phyloP scores from a whole-genome alignment of 1,140 invertebrate genomes.

The Tenebrio molitor region DNA sequence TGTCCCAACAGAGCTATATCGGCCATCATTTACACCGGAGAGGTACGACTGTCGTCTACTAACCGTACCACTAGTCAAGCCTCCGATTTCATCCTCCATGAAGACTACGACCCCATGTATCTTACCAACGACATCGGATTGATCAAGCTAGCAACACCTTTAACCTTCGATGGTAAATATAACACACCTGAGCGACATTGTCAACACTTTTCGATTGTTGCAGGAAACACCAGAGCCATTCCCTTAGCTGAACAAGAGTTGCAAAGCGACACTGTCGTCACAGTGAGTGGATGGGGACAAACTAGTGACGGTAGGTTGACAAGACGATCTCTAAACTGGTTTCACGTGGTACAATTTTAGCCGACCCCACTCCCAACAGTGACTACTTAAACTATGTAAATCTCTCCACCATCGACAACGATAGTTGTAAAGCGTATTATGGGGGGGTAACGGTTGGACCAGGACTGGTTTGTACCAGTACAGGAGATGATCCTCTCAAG shows the following conservation, averaged over 20 bases:
- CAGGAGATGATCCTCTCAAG: neutral
- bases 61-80: neutral
- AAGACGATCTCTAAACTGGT: neutral
- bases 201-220: neutral
- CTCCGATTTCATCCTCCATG: neutral
- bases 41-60: neutral
- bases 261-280: neutral
- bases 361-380: neutral
- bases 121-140: neutral
- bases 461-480: neutral
- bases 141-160: neutral
- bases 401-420: neutral
- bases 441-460: neutral
- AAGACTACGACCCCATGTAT: neutral
- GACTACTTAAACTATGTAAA: neutral
- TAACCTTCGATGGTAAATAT: neutral
- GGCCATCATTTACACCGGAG: neutral
- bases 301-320: neutral
- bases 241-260: neutral
- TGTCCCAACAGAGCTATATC: neutral
- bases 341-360: neutral
- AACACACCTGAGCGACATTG: neutral
- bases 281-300: neutral
- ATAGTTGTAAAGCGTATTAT: neutral
- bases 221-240: neutral